A percentile compares a stretch with the other conserved stretches of the same genome.
Evolutionary conservation across 1,140 invertebrate species (phyloP).

Genomic region (Neodiprion fabricii): DNA sequence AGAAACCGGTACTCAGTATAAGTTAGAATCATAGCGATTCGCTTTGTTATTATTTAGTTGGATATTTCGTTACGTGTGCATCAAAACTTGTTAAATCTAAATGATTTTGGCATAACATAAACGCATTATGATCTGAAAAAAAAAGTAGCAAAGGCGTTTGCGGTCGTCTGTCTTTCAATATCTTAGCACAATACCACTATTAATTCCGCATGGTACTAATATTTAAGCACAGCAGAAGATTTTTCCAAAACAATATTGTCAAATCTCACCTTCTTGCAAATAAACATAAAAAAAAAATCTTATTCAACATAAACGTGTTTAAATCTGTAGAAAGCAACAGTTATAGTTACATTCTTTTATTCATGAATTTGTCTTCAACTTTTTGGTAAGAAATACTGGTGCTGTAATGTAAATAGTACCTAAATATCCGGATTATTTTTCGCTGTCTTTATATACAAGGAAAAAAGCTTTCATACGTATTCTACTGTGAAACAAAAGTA

Average conservation of each 20-base stretch:
- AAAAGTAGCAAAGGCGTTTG: too few relatives aligned
- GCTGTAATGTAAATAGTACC: neutral
- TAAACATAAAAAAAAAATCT: neutral
- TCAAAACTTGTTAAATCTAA: too few relatives aligned
- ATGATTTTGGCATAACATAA: too few relatives aligned
- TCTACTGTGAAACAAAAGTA: neutral
- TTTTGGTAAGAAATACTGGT: neutral
- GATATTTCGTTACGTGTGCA: too few relatives aligned
- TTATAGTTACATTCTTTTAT: conserved; percentile 40
- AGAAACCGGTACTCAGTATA: too few relatives aligned
- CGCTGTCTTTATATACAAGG: neutral
- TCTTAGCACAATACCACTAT: too few relatives aligned
- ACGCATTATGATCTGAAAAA: too few relatives aligned
- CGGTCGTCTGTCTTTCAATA: too few relatives aligned
- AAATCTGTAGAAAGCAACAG: conserved; percentile 26
- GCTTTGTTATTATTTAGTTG: too few relatives aligned
- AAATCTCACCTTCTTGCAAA: conserved; percentile 12
- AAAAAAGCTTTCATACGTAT: neutral
- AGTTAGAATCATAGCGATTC: too few relatives aligned
- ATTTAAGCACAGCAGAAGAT: neutral
- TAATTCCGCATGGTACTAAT: too few relatives aligned
- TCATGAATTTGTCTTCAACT: conserved; percentile 31
- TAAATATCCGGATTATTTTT: too few relatives aligned
- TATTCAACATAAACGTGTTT: neutral
- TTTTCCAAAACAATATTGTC: conserved; percentile 17